Conservation (phyloP, 2,888 invertebrate genomes). For the Coremacera marginata region DNA sequence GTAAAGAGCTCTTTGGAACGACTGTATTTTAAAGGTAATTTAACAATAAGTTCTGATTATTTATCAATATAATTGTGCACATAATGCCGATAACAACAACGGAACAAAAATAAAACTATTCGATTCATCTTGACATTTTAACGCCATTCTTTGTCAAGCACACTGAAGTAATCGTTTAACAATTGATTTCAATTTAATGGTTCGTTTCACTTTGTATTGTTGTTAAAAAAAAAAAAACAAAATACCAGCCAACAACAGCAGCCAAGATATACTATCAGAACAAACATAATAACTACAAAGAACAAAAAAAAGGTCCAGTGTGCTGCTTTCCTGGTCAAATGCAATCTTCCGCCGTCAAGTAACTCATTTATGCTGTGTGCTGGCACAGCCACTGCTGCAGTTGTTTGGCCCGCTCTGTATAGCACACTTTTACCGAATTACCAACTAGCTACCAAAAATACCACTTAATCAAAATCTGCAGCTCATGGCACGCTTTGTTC, state of each 20-base stretch:
- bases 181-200: constrained; percentile 38
- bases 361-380: not conserved
- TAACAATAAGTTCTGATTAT: not conserved
- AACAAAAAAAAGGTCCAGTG: not conserved
- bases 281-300: not conserved
- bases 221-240: not conserved
- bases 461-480: constrained; percentile 43
- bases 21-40: too few relatives aligned
- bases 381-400: not conserved
- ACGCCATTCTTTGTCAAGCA: not conserved
- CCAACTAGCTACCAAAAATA: constrained; percentile 16
- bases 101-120: not conserved
- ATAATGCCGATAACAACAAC: not conserved
- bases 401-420: not conserved
- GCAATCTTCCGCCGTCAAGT: not conserved
- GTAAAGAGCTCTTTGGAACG: too few relatives aligned
- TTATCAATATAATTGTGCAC: not conserved
- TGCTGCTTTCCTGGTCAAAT: not conserved
- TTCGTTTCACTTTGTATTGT: constrained; percentile 33
- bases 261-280: not conserved
- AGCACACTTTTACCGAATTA: not conserved
- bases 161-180: constrained; percentile 17
- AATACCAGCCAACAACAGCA: constrained; percentile 17
- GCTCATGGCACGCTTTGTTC: constrained; percentile 15
- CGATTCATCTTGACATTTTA: not conserved